Evolutionary conservation across 2,113 vertebrate genomes (phyloP).

Genomic region (Notarius lentiginosus): DNA sequence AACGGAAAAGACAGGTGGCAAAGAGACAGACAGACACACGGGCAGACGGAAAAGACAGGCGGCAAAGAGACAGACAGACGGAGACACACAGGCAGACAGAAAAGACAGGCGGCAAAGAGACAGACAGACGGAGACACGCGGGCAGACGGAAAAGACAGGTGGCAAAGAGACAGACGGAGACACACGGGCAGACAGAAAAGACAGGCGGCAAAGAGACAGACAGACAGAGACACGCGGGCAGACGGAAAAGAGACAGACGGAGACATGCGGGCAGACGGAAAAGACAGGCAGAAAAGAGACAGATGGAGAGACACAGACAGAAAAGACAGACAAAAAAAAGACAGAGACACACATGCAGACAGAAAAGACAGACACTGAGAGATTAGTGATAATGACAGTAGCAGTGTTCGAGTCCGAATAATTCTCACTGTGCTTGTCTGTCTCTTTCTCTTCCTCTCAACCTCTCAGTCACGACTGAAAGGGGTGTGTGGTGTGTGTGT

Average conservation of each 20-base stretch:
- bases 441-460: constrained; percentile 7
- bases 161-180: neutral
- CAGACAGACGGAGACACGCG: neutral
- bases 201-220: neutral
- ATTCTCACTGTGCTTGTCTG: constrained; percentile 26
- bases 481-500: neutral
- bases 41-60: too few species aligned
- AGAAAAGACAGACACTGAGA: neutral
- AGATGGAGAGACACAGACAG: neutral
- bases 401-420: neutral
- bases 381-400: constrained; percentile 26
- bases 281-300: too few species aligned
- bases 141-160: too few species aligned
- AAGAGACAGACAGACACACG: too few species aligned
- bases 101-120: too few species aligned
- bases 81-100: too few species aligned
- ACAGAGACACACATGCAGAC: neutral
- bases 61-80: neutral
- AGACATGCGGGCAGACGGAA: too few species aligned
- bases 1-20: too few species aligned
- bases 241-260: neutral
- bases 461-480: neutral
- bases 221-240: neutral
- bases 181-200: too few species aligned
- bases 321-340: neutral